Conservation (phyloP, 2,797 vertebrate genomes). For the Valencia hispanica region DNA sequence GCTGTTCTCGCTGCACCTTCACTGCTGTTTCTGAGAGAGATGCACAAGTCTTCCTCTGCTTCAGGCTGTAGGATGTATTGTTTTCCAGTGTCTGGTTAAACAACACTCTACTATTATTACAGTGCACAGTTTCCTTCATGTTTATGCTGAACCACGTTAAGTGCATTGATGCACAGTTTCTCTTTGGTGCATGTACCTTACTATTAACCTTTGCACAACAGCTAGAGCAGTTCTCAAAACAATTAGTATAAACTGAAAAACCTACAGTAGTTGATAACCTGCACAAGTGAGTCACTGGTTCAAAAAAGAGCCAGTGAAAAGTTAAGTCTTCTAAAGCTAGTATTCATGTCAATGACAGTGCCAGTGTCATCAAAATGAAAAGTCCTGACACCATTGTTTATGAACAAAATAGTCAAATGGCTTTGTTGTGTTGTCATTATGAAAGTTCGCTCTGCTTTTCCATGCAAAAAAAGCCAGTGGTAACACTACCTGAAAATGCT, state of each 20-base stretch:
- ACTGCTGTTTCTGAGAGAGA: constrained; percentile 22
- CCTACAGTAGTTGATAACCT: not conserved
- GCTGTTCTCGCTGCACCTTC: constrained; percentile 24
- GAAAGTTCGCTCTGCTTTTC: not conserved
- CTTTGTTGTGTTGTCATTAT: not conserved
- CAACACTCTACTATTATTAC: constrained; percentile 51
- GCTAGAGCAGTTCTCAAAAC: not conserved
- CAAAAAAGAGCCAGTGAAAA: not conserved
- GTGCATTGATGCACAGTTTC: too few species aligned
- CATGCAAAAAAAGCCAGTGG: too few species aligned
- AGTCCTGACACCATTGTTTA: too few species aligned
- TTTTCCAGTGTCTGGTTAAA: constrained; percentile 19
- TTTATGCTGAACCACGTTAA: constrained; percentile 23
- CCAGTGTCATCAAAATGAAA: not conserved
- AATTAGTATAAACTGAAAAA: not conserved
- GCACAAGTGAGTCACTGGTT: not conserved
- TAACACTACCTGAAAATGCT: not conserved
- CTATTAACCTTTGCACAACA: not conserved
- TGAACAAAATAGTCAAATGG: not conserved
- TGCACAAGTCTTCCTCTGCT: constrained; percentile 15
- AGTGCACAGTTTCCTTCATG: not conserved
- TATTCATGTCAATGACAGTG: not conserved
- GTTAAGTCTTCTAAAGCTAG: not conserved
- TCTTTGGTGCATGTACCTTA: too few species aligned
- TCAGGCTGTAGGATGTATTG: constrained; percentile 26